These are phyloP conservation scores for Thaleichthys pacificus DNA, from an alignment of 2,797 vertebrate genomes.

Conservation along the genomic window DNA sequence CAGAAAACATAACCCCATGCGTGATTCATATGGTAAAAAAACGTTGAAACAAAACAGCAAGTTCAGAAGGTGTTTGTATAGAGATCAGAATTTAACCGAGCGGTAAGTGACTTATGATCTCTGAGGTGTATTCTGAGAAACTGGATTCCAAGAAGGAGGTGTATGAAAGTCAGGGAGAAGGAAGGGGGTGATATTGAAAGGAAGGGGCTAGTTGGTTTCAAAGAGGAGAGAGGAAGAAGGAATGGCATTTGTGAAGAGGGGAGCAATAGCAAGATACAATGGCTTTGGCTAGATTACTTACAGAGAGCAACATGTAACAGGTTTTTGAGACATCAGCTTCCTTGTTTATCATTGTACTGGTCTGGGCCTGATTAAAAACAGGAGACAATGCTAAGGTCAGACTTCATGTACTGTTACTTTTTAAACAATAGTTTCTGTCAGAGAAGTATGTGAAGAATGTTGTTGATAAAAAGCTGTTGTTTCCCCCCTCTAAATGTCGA, in stretches of 20 bases:
- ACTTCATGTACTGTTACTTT: background rate
- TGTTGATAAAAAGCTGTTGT: slow-evolving; percentile 3
- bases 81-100: no score
- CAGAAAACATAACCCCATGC: no score
- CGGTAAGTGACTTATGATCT: no score
- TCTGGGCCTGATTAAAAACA: background rate
- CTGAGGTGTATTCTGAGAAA: background rate
- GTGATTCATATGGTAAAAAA: no score
- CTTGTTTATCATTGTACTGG: slow-evolving; percentile 14
- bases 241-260: slow-evolving; percentile 4
- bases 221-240: slow-evolving; percentile 7
- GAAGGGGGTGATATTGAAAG: background rate
- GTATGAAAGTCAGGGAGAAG: background rate
- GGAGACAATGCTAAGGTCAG: background rate
- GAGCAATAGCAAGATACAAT: slow-evolving; percentile 25
- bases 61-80: no score
- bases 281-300: slow-evolving; percentile 59
- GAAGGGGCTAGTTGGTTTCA: background rate
- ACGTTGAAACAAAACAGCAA: no score
- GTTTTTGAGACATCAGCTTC: background rate
- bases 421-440: slow-evolving; percentile 20
- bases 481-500: background rate
- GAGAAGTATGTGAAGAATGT: slow-evolving; percentile 24
- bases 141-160: background rate
- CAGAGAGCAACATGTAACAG: slow-evolving; percentile 19